Evolutionary conservation across 1,140 invertebrate species (phyloP), one percentile per base, ranked within the genome.

Genomic region (Heliothis subflexa): DNA sequence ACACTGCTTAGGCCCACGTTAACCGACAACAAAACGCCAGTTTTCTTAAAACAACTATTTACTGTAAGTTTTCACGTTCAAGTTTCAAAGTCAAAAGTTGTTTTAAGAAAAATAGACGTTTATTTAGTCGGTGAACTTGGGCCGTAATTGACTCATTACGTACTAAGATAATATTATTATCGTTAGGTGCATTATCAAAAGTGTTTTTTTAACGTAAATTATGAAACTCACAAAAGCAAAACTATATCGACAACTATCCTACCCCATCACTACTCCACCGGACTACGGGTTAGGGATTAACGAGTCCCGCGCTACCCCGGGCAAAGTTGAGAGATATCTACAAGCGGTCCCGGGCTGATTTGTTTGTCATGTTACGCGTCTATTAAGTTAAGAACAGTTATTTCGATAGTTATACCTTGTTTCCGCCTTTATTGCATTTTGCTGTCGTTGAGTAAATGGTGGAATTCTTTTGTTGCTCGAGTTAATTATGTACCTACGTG

Each of bases 321-420:
- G 73, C 72, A 77, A 61, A 78, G 59, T 81, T 77, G 52, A 61
- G 72, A 71, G 72, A 80, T 79, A 68, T 55, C 64, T 57, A 79
- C 64, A 54, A 64, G 49, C 78, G 52, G 71, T 70, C 72, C 73
- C 25, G 78, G 64, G 61, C 54, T 77, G 78, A 80, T 68, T 77
- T 76, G 78, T 76, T 76, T 70, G 72, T 71, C 54, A 71, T 76
- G 78, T 80, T 80, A 77, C 74, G 74, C 74, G 61, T 77, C 74
- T 77, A 77, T 77, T 68, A 68, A 77, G 74, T 77, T 77, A 77
- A 68, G 59, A 77, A 55, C 74, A 52, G 74, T 68, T 77, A 68
- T 77, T 68, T 77, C 52, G 61, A 68, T 66, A 75, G 73, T 75
- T 75, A 64, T 16, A 50, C 62, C 57, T 75, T 75, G 72, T 75